phyloP scores from a whole-genome alignment of 2,797 vertebrate genomes.

The Poeciliopsis paucimaculata region DNA sequence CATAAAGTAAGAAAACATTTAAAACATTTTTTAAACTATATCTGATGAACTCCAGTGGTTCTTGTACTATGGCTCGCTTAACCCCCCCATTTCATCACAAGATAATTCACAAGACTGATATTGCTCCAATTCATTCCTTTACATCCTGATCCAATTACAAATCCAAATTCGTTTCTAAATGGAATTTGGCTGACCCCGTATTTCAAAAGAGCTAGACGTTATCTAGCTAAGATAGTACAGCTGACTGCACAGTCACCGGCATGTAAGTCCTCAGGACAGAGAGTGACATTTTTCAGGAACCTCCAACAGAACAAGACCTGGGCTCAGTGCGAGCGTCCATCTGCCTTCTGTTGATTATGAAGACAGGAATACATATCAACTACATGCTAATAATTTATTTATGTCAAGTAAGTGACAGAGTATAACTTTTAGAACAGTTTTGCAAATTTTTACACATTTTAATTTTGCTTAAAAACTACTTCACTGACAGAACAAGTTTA shows the following conservation, averaged over 20 bases:
- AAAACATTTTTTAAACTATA: background rate
- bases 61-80: too few relatives aligned
- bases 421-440: background rate
- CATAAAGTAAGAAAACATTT: background rate
- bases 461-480: background rate
- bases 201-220: background rate
- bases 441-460: background rate
- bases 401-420: background rate
- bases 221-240: background rate
- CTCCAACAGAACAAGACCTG: background rate
- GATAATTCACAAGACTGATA: too few relatives aligned
- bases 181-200: background rate
- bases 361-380: background rate
- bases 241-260: background rate
- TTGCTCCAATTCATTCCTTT: background rate
- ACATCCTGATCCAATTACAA: background rate
- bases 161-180: background rate
- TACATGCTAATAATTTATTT: background rate
- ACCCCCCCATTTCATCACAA: background rate
- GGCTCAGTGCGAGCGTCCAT: background rate
- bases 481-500: background rate
- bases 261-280: background rate
- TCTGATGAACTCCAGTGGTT: background rate
- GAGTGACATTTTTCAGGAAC: background rate
- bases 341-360: background rate